phyloP scores from a whole-genome alignment of 2,888 invertebrate species.

The Harpalus rubripes region DNA sequence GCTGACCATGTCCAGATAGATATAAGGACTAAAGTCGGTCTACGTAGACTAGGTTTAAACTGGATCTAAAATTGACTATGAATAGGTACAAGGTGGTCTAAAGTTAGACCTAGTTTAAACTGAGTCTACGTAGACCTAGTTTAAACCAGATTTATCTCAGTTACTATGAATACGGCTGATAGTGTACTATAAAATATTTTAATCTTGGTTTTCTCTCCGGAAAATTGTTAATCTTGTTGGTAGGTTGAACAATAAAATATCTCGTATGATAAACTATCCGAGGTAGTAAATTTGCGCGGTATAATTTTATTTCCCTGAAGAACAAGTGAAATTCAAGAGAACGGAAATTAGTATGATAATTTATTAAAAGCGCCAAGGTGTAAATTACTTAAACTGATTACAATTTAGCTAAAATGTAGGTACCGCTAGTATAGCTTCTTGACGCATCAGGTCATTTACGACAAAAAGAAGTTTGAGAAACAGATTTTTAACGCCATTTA shows the following conservation, averaged over 20 bases:
- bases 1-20: no score
- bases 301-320: conserved; percentile 53
- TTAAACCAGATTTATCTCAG: no score
- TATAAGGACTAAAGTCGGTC: no score
- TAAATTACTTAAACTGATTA: conserved; percentile 52
- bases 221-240: background rate
- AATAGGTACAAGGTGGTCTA: no score
- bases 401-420: conserved; percentile 49
- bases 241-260: conserved; percentile 26
- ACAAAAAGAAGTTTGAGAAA: conserved; percentile 34
- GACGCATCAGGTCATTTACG: conserved; percentile 9
- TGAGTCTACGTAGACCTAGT: no score
- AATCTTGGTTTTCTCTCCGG: background rate
- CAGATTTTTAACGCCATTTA: conserved; percentile 46
- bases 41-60: no score
- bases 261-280: conserved; percentile 38
- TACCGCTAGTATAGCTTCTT: conserved; percentile 16
- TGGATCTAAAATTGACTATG: no score
- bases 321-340: conserved; percentile 49
- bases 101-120: no score
- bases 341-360: conserved; percentile 54
- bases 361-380: conserved; percentile 55
- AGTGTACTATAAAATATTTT: background rate
- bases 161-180: no score
- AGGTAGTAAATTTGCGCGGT: conserved; percentile 44